phyloP scores from a whole-genome alignment of 2,113 vertebrate genomes.

The chimpanzee (Pan troglodytes) region NHGRI_mPanTro3-v2.1_pri NC_072398.2:39543001-39543500 shows the following conservation, averaged over 20 bases:
- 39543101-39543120: not conserved
- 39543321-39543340: not conserved
- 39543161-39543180: not conserved
- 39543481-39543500: not conserved
- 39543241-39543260: not conserved
- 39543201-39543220: not conserved
- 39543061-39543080: not conserved
- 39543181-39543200: not conserved
- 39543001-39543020: not conserved
- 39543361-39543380: fast-evolving
- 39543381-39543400: not conserved
- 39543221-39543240: not conserved
- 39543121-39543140: not conserved
- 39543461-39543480: not conserved
- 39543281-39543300: not conserved
- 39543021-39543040: not conserved
- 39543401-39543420: not conserved
- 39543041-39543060: no score
- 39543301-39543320: no score
- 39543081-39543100: not conserved
- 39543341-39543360: not conserved
- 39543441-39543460: not conserved
- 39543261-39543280: not conserved
- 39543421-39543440: not conserved
- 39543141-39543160: no score